Evolutionary conservation across 2,888 invertebrate species (phyloP), one percentile per base, ranked within the genome.

Genomic region (Acleris literana): DNA sequence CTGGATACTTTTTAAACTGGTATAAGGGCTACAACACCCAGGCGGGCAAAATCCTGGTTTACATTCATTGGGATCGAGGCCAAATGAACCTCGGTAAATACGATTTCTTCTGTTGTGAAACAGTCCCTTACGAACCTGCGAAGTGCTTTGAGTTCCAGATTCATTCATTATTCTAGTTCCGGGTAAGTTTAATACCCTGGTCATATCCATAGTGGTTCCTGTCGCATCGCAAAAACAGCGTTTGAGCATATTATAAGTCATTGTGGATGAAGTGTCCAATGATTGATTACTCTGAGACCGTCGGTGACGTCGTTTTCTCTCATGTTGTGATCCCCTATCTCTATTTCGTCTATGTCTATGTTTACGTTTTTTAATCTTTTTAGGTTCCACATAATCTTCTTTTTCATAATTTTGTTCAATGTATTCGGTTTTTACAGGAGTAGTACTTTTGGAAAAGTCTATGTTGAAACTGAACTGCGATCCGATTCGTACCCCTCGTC

Each of bases 41-140:
- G 81, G 78, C 54, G 77, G 70, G 69, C 83, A 83, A 46, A 78
- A 64, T 29, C 75, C 76, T 25, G 82, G 78, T 68, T 79, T 77
- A 69, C 78, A 80, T 71, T 82, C 80, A 69, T 79, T 74, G 64
- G 79, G 69, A 29, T 71, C 66, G 59, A 77, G 64, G 3, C 39
- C 39, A 13, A 13, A 13, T 3, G 39, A 9, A 39, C 13, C 13
- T 13, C 9, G 39, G 39, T 39, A 9, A 11, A 39, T 13, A 39
- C 9, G 39, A 39, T 39, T 3, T 39, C 13, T 11, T 11, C 29
- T 29, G 29, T 39, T 39, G 44, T 20, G 39, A 17, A 51, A 16
- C 43, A 29, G 39, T 39, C 13, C 3, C 39, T 39, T 39, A 39
- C 39, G 51, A 17, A 44, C 44, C 44, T 44, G 16, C n/a, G 44